Evolutionary conservation across 2,113 vertebrate genomes (phyloP).

Genomic region (Amphiprion percula): DNA sequence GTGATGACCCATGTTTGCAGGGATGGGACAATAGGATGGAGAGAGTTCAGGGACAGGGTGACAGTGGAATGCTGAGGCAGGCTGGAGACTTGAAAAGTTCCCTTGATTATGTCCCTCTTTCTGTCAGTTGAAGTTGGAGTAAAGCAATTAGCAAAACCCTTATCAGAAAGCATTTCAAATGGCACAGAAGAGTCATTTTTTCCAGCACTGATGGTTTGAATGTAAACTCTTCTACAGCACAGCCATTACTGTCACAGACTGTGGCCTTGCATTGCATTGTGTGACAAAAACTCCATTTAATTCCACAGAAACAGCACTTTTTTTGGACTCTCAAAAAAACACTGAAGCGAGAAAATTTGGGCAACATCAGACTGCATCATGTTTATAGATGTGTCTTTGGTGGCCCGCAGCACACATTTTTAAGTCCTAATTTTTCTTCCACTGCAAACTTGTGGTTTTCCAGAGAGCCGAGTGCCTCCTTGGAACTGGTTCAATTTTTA

Average conservation of each 20-base stretch:
- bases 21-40: no score
- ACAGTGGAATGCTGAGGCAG: neutral
- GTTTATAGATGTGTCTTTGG: constrained; percentile 46
- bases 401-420: constrained; percentile 29
- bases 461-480: constrained; percentile 52
- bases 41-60: no score
- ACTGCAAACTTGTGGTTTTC: constrained; percentile 38
- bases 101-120: neutral
- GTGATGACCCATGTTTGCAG: no score
- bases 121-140: constrained; percentile 9
- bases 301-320: constrained; percentile 20
- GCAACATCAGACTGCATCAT: constrained; percentile 37
- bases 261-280: constrained; percentile 24
- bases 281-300: constrained; percentile 25
- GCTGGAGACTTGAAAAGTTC: neutral
- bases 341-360: constrained; percentile 40
- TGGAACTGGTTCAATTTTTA: constrained; percentile 66
- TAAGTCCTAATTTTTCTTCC: constrained; percentile 38
- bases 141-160: constrained; percentile 38
- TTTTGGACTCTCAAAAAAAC: constrained; percentile 16
- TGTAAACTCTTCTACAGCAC: constrained; percentile 13
- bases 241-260: constrained; percentile 28
- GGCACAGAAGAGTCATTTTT: constrained; percentile 18
- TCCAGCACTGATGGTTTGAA: constrained; percentile 1
- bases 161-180: constrained; percentile 33